Percentiles rank a stretch among this genome's conserved stretches.
Evolutionary conservation across 2,113 vertebrate genomes (phyloP).

Genomic region (Tapirus terrestris): DNA sequence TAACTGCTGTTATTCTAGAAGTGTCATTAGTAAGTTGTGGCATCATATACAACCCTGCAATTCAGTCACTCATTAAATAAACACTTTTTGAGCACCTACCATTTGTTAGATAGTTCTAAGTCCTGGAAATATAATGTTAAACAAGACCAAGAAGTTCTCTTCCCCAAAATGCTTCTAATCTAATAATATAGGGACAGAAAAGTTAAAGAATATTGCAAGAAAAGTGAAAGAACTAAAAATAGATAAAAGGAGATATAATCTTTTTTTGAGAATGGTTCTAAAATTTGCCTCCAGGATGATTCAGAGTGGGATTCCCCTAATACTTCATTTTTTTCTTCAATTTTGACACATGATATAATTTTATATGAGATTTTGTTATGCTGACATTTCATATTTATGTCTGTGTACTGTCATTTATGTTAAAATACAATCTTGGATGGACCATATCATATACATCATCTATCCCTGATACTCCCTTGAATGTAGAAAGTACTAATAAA

Average conservation of each 20-base stretch:
- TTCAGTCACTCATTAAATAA: neutral
- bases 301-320: neutral
- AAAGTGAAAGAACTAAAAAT: neutral
- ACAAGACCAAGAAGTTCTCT: neutral
- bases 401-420: neutral
- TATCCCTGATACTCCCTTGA: neutral
- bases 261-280: neutral
- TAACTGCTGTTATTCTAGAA: neutral
- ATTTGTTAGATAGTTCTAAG: neutral
- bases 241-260: neutral
- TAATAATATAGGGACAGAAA: neutral
- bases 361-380: neutral
- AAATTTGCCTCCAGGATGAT: neutral
- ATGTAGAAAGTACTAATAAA: neutral
- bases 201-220: neutral
- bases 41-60: neutral
- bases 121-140: neutral
- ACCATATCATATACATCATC: neutral
- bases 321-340: neutral
- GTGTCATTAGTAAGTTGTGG: neutral
- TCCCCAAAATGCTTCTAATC: neutral
- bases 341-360: neutral
- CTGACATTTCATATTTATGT: neutral
- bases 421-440: neutral
- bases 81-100: neutral